Conservation (phyloP, 1,140 invertebrate species). For the Cyclina sinensis region DNA sequence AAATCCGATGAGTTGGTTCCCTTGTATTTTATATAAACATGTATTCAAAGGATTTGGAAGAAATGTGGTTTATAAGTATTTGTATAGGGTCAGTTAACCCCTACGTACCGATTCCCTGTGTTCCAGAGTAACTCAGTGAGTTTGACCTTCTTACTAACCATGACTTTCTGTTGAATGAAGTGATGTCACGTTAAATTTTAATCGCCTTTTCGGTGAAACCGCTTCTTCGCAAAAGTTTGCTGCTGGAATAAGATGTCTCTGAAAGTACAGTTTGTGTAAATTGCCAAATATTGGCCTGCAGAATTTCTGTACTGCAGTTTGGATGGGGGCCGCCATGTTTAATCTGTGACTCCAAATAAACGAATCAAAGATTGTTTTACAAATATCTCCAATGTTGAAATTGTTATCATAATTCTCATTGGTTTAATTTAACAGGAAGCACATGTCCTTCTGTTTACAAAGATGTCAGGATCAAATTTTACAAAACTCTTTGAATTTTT, state of each 20-base stretch:
- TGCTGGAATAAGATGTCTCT: neutral
- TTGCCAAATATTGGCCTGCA: constrained; percentile 28
- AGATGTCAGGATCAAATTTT: constrained; percentile 66
- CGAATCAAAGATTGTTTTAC: constrained; percentile 39
- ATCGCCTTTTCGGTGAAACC: neutral
- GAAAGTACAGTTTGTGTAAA: neutral
- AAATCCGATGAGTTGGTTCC: no score
- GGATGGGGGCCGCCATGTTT: constrained; percentile 73
- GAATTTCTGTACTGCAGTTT: neutral
- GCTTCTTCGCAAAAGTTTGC: neutral
- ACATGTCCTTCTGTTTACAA: constrained; percentile 37
- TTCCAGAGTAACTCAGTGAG: no score
- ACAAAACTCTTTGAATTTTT: constrained; percentile 85
- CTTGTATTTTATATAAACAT: no score
- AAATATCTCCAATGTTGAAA: neutral
- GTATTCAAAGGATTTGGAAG: no score
- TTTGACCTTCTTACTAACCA: no score
- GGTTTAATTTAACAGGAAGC: neutral
- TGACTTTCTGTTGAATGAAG: no score
- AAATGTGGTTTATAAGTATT: no score
- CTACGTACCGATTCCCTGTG: no score
- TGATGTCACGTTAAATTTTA: neutral
- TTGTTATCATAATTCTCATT: neutral
- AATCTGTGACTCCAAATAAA: neutral
- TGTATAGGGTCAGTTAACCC: no score